A percentile compares a stretch with the other conserved stretches of the same genome.
These are phyloP conservation scores for Oxyteleia sp. DNA, from an alignment of 2,888 invertebrate species.

Conservation along the genomic window DNA sequence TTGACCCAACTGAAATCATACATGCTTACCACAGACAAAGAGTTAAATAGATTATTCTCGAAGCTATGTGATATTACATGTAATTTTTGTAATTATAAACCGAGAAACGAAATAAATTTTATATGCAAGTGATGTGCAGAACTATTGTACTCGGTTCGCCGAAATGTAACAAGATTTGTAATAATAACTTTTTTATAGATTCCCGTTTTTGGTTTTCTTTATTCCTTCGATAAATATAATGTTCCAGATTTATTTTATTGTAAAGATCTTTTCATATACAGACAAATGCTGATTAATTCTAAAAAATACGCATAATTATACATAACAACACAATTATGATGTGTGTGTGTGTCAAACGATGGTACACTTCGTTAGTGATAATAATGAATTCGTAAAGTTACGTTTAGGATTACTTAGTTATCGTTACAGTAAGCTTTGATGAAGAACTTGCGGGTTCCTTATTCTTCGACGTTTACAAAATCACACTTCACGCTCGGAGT, in stretches of 20 bases:
- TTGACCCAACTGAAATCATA: no score
- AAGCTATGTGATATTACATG: no score
- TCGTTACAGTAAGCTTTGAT: slow-evolving; percentile 28
- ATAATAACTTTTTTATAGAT: slow-evolving; percentile 40
- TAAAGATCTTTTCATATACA: slow-evolving; percentile 40
- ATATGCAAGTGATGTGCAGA: no score
- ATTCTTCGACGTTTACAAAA: no score
- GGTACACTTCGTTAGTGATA: slow-evolving; percentile 39
- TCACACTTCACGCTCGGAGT: no score
- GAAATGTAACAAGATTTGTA: slow-evolving; percentile 24
- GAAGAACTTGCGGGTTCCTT: slow-evolving; percentile 14
- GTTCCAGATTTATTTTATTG: slow-evolving; percentile 32
- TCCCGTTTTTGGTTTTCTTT: slow-evolving; percentile 18
- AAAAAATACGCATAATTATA: slow-evolving; percentile 50
- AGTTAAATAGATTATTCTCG: no score
- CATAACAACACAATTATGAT: slow-evolving; percentile 47
- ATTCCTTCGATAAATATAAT: slow-evolving; percentile 50
- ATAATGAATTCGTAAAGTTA: slow-evolving; percentile 32
- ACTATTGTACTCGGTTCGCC: neutral
- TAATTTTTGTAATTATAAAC: no score
- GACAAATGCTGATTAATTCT: slow-evolving; percentile 46
- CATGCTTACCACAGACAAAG: no score
- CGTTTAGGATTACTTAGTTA: slow-evolving; percentile 35
- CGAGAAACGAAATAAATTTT: no score
- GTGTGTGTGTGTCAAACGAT: slow-evolving; percentile 6